Percentiles rank a stretch among this genome's conserved stretches.
Evolutionary conservation across 2,113 vertebrate species (phyloP).

Genomic region (Antigone vipio): DNA sequence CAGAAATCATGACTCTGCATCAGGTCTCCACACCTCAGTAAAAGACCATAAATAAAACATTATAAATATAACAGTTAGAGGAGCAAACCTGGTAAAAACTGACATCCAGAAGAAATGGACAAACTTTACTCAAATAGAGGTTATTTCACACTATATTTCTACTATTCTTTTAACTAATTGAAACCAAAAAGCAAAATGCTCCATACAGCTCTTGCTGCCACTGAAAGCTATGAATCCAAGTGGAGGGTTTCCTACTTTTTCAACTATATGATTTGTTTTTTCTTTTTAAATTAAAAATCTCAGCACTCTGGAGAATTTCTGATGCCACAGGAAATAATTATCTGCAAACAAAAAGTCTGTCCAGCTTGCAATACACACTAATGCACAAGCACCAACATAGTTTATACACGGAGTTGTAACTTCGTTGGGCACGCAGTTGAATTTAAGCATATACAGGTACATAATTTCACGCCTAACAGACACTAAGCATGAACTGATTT

Average conservation of each 20-base stretch:
- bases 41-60: neutral
- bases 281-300: neutral
- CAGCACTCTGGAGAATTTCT: neutral
- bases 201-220: neutral
- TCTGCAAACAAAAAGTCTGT: neutral
- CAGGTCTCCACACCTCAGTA: neutral
- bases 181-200: neutral
- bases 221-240: neutral
- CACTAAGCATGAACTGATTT: neutral
- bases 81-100: neutral
- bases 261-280: neutral
- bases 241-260: neutral
- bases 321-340: neutral
- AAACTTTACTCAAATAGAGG: neutral
- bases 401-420: neutral
- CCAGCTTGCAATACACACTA: neutral
- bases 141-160: neutral
- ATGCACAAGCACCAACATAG: neutral
- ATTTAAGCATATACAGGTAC: neutral
- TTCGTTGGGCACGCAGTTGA: neutral
- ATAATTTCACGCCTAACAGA: neutral
- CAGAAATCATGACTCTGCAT: neutral
- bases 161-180: neutral
- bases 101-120: neutral
- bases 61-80: neutral